Evolutionary conservation across 2,888 invertebrate species (phyloP), one percentile per base, ranked within the genome.

Genomic region (Drosophila quinaria): DNA sequence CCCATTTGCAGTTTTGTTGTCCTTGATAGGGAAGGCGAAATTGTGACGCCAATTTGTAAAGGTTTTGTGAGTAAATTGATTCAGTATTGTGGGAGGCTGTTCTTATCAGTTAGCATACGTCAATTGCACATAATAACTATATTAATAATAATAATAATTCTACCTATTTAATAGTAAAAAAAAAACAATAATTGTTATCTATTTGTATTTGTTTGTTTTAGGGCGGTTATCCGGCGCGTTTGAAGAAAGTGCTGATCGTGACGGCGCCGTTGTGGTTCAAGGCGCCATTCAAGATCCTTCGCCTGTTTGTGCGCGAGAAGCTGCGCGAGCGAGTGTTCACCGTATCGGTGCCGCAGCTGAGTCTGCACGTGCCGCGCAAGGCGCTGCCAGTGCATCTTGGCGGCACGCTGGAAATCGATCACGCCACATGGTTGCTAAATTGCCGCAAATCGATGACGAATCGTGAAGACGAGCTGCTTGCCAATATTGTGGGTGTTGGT

Each of bases 201-300:
- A 19, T 8, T 19, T 29, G 35, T 15, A 8, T 6, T 17, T 39
- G 6, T 17, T 10, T 42, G 11, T 0, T 63, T 9, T 94, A 98
- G 98, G 98, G 98, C 86, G 98, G 97, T 59, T 99, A 98, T 94
- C 99, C 99, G 81, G 99, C 99, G 31, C 96, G 98, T 91, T 94
- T 99, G 91, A 98, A 98, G 93, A 98, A 98, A 93, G 98, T 99
- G 80, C 94, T 99, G 74, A 98, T 99, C 91, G 98, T 98, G 87
- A 98, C 98, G 74, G 98, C 99, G 51, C 99, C 99, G 59, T 94
- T 99, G 91, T 99, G 99, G 99, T 99, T 99, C 93, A 98, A 98
- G 93, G 98, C 98, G 68, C 98, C 99, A 1, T 99, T 98, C 93
- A 97, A 98, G 92, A 98, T 99, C 91, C 94, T 99, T 59, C 95